phyloP scores from a whole-genome alignment of 2,797 vertebrate species.

The Mormyrops boulengeri region DNA sequence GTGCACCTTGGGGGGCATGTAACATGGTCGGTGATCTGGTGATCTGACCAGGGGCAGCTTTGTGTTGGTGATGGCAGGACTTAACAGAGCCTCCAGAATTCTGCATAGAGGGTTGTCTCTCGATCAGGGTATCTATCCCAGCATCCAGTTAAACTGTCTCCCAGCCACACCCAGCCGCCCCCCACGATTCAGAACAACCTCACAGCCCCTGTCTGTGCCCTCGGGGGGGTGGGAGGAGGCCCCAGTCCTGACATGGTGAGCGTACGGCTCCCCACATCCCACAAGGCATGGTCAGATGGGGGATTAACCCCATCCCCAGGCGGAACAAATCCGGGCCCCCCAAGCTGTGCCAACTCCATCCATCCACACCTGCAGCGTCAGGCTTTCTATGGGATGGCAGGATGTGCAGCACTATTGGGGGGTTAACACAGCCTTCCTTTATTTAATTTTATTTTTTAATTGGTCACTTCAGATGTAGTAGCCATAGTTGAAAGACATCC shows the following conservation, averaged over 20 bases:
- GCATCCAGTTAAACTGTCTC: background rate
- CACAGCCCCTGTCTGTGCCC: conserved; percentile 33
- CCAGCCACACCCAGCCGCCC: background rate
- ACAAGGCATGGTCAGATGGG: conserved; percentile 21
- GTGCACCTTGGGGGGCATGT: background rate
- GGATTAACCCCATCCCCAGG: conserved; percentile 38
- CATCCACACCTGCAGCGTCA: conserved; percentile 33
- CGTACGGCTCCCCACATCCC: background rate
- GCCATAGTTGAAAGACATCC: background rate
- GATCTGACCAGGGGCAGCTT: background rate
- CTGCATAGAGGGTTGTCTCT: conserved; percentile 28
- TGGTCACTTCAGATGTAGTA: background rate
- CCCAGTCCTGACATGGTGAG: background rate
- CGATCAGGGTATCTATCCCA: background rate
- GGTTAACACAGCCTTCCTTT: background rate
- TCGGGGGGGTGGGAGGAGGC: background rate
- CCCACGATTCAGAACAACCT: background rate
- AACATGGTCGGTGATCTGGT: no score
- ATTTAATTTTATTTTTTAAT: background rate
- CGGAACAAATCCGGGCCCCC: conserved; percentile 41
- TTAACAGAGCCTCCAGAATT: conserved; percentile 17
- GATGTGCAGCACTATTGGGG: background rate
- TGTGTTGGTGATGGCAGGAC: background rate
- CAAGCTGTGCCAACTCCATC: conserved; percentile 28
- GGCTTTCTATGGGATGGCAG: conserved; percentile 10